Evolutionary conservation across 1,140 invertebrate genomes (phyloP).

Genomic region (Drosophila watanabei): DNA sequence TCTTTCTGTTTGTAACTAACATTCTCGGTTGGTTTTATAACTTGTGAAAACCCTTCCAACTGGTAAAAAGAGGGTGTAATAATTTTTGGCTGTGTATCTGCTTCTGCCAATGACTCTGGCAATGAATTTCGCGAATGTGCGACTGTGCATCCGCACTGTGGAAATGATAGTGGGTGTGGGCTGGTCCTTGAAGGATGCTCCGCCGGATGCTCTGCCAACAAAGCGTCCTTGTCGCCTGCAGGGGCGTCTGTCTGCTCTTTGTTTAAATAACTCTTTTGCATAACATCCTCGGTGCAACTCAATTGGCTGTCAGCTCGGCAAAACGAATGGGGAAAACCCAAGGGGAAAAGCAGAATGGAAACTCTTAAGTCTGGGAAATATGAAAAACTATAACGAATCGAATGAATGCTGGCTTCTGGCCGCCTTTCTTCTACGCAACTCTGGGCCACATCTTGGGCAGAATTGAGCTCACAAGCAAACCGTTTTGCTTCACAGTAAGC

Average conservation of each 20-base stretch:
- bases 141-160: background rate
- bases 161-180: background rate
- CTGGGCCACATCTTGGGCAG: background rate
- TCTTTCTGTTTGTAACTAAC: no score
- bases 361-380: background rate
- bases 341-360: background rate
- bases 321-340: background rate
- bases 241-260: slow-evolving; percentile 23
- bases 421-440: no score
- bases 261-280: slow-evolving; percentile 25
- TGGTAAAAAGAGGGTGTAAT: no score
- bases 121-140: background rate
- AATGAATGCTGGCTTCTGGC: background rate
- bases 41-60: no score
- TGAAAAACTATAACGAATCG: background rate
- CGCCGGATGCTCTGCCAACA: slow-evolving; percentile 2
- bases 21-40: no score
- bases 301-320: slow-evolving; percentile 6
- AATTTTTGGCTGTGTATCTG: background rate
- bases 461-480: slow-evolving; percentile 9
- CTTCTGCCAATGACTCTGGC: slow-evolving; percentile 9
- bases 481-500: slow-evolving; percentile 21
- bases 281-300: background rate
- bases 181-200: slow-evolving; percentile 24
- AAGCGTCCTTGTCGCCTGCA: slow-evolving; percentile 33